Base-by-base conservation (phyloP, 2,888 invertebrate genomes). In the Agriopis aurantiaria region DNA sequence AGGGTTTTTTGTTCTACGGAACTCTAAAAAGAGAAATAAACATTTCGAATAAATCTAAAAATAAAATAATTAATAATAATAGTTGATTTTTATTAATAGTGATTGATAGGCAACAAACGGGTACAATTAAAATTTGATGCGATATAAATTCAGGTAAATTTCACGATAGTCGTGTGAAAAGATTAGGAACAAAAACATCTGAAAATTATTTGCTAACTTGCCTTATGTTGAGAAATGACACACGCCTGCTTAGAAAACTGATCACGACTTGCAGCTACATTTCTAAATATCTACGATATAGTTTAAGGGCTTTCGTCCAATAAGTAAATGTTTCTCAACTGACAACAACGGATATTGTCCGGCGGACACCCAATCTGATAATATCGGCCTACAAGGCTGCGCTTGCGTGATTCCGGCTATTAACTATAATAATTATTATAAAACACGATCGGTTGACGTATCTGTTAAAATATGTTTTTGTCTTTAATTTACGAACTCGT, bases 391-490 rank as follows among this genome's bases (percentile, higher is more conserved):
- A 71, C 84, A 82, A 85, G 85, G 82, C 63, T 81, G 73, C 82
- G 80, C 79, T 80, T 80, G 83, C 85, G 78, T 81, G 80, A 78
- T 78, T 82, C 75, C 75, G 78, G 73, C 78, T 73, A 77, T 80
- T 78, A 81, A 70, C 43, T 53, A 51, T 62, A 43, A 52, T 8
- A 60, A 59, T 69, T 70, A 57, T 58, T 64, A 59, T 68, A 63
- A 60, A 65, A 61, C 49, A 65, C 61, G 52, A 52, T 69, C 48
- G 43, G 61, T 62, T 65, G 52, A 57, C 61, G 65, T 60, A 55
- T 60, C 43, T 23, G 40, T 45, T 43, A 12, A 56, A 67, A 52
- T 45, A 65, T 33, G 45, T 58, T 23, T 23, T 23, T 1, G 17
- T 23, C 17, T 23, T 23, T 23, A 23, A 23, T 23, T 23, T 8